A percentile compares a stretch with the other conserved stretches of the same genome.
These are phyloP conservation scores for Leptopilina drosophilae DNA, from an alignment of 2,888 invertebrate genomes.

Conservation along the genomic window DNA sequence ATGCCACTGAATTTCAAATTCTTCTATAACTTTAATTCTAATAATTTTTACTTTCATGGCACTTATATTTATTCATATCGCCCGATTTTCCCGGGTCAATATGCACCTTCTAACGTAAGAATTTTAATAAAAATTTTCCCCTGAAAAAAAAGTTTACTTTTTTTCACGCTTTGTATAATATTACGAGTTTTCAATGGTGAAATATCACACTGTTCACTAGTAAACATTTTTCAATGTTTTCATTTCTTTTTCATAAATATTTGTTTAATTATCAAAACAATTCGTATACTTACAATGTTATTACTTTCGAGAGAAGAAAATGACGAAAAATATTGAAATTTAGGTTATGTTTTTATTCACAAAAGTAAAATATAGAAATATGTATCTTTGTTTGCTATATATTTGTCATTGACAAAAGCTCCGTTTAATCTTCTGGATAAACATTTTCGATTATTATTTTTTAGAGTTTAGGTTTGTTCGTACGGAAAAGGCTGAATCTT, in stretches of 20 bases:
- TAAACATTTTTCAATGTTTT: too few relatives aligned
- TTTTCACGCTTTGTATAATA: too few relatives aligned
- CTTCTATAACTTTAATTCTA: slow-evolving; percentile 42
- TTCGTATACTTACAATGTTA: background rate
- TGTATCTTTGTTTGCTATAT: background rate
- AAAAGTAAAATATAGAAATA: background rate
- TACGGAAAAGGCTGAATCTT: too few relatives aligned
- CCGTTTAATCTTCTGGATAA: slow-evolving; percentile 8
- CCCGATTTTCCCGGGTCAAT: background rate
- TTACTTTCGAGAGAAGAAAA: background rate
- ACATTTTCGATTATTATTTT: slow-evolving; percentile 6
- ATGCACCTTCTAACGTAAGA: background rate
- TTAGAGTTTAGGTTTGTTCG: background rate
- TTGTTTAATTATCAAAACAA: too few relatives aligned
- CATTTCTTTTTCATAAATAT: too few relatives aligned
- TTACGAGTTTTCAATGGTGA: too few relatives aligned
- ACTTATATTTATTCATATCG: slow-evolving; percentile 22
- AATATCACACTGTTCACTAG: too few relatives aligned
- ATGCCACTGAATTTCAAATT: slow-evolving; percentile 77
- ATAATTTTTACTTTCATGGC: slow-evolving; percentile 44
- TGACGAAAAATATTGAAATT: background rate
- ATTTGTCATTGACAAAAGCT: background rate
- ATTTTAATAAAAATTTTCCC: background rate
- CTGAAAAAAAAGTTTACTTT: background rate
- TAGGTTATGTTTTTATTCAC: background rate